Base-by-base conservation (phyloP, 37 sponge, comb jelly and placozoan genomes). In the Beroe forskalii region DNA sequence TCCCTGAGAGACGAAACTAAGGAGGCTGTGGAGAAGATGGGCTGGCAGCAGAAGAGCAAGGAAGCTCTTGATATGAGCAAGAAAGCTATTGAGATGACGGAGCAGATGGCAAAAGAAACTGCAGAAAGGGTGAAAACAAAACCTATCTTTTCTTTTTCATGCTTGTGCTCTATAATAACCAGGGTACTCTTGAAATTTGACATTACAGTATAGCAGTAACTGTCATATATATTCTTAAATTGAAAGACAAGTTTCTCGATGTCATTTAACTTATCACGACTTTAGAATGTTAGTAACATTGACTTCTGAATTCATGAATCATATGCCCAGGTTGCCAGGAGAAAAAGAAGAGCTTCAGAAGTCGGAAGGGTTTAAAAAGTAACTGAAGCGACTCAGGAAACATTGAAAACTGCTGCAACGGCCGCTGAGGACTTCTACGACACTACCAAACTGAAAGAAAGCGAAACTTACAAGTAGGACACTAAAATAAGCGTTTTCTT, bases 341-440 rank as follows among this genome's bases (percentile, higher is more conserved):
- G 66, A 64, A 22, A 64, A 8, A 6, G 66, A 64, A 27, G 66
- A 64, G 6, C 66, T 64, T 22, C 66, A 64, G 31, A 64, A 27
- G 30, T 64, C 66, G 31, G 66, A 64, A 22, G 17, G 17, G 25
- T 64, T 64, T 22, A 64, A 64, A 23, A 64, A 64, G 66, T 64
- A 27, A n/a, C 66, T 6, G 66, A 64, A 64, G 66, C 66, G 4
- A 64, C 66, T 30, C 66, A 64, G 17, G 66, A 64, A 64, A 64
- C 66, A 4, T 23, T 64, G 30, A 64, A 64, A 27, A 64, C 66
- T 22, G 66, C 66, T 23, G 66, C 66, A 27, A 64, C 66, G 31
- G 66, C 66, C 14, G 66, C 66, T 22, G 66, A 64, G 31, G 66
- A 64, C 66, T 64, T 64, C 66, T 64, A 64, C 17, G 31, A 64